Percentiles rank a stretch among this genome's conserved stretches.
Conservation (phyloP, 2,888 invertebrate species). For the Platycheirus rosarum region DNA sequence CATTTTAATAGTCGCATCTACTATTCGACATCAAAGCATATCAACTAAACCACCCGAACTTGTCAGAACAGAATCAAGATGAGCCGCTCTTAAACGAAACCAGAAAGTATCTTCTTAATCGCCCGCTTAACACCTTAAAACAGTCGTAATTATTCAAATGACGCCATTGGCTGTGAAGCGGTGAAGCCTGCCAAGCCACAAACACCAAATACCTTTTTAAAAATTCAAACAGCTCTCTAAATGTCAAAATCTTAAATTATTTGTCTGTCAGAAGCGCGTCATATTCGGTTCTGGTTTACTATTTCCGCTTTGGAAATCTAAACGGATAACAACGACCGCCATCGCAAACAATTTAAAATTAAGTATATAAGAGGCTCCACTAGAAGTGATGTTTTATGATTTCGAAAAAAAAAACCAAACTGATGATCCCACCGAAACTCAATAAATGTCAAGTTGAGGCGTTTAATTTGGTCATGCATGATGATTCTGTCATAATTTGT, state of each 20-base stretch:
- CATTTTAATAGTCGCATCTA: background rate
- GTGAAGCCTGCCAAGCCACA: too few relatives aligned
- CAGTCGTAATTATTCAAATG: slow-evolving; percentile 48
- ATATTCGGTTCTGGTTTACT: slow-evolving; percentile 43
- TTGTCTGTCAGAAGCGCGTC: slow-evolving; percentile 33
- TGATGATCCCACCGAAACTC: slow-evolving; percentile 6
- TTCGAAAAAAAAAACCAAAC: background rate
- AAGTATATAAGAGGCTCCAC: slow-evolving; percentile 19
- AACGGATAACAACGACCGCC: background rate
- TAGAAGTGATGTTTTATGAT: slow-evolving; percentile 40
- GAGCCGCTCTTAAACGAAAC: slow-evolving; percentile 23
- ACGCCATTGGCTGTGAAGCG: slow-evolving; percentile 17
- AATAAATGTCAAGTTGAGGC: slow-evolving; percentile 50
- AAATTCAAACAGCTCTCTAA: slow-evolving; percentile 26
- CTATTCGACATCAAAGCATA: background rate
- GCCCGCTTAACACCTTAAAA: slow-evolving; percentile 44
- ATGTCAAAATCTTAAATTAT: slow-evolving; percentile 51
- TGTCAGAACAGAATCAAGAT: slow-evolving; percentile 9
- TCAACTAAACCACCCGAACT: background rate
- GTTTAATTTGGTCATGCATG: slow-evolving; percentile 32
- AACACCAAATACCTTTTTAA: background rate
- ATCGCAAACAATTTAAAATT: slow-evolving; percentile 37
- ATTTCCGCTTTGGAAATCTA: slow-evolving; percentile 49
- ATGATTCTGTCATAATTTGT: slow-evolving; percentile 35
- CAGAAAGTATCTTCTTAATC: slow-evolving; percentile 47